These are phyloP conservation scores for Lepidotrigona ventralis DNA, from an alignment of 1,140 invertebrate species.

Conservation along the genomic window DNA sequence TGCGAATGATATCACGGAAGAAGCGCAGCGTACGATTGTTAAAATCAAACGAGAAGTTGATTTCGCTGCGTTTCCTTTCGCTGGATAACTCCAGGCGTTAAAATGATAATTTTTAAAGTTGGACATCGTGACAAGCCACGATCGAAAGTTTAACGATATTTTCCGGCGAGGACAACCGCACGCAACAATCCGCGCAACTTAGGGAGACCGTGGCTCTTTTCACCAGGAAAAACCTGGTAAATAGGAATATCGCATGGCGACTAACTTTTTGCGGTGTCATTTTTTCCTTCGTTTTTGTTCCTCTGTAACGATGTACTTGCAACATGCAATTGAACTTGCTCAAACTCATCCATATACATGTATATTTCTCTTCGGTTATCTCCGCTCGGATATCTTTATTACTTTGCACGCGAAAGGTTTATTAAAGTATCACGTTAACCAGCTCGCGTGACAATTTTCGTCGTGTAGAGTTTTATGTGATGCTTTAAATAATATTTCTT, in stretches of 20 bases:
- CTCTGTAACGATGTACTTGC: background rate
- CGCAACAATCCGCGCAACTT: conserved; percentile 24
- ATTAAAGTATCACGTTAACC: conserved; percentile 1
- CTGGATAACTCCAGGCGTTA: conserved; percentile 30
- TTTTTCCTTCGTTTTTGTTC: background rate
- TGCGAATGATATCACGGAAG: background rate
- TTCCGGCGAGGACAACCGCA: conserved; percentile 42
- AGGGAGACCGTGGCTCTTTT: background rate
- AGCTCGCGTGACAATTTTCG: background rate
- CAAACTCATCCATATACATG: conserved; percentile 29
- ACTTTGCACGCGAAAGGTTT: background rate
- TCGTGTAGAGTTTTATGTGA: too few relatives aligned
- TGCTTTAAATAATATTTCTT: background rate
- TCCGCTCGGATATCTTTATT: background rate
- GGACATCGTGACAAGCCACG: conserved; percentile 54
- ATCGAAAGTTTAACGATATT: conserved; percentile 60
- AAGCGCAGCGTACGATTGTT: background rate
- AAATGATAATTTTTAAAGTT: conserved; percentile 63
- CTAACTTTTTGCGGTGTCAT: conserved; percentile 7
- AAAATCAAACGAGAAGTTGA: background rate
- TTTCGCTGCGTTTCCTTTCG: background rate
- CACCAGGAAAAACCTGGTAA: conserved; percentile 6
- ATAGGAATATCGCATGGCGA: conserved; percentile 15
- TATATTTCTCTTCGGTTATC: background rate
- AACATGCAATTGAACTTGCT: conserved; percentile 44